Conservation (phyloP, 1,140 invertebrate species). For the Orchestia grillus region DNA sequence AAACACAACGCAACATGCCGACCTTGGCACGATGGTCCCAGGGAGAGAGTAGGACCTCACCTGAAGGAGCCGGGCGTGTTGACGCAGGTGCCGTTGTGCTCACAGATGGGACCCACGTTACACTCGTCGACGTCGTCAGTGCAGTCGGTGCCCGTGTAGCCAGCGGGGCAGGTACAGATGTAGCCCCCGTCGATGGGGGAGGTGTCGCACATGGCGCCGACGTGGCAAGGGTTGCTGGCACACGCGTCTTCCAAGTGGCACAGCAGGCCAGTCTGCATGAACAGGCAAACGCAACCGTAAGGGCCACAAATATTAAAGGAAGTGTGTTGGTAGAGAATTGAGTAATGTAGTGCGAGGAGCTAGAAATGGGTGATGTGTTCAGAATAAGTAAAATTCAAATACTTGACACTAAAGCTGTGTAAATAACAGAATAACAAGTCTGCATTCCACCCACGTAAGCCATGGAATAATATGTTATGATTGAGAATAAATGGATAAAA, state of each 20-base stretch:
- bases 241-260: constrained; percentile 98
- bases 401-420: background rate
- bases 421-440: background rate
- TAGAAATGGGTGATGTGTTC: background rate
- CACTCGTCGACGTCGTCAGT: constrained; percentile 96
- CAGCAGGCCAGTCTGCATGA: constrained; percentile 79
- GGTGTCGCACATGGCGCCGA: constrained; percentile 93
- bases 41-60: constrained; percentile 76
- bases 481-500: background rate
- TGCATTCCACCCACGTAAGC: background rate
- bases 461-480: background rate
- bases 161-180: constrained; percentile 91
- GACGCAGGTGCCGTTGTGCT: constrained; percentile 93
- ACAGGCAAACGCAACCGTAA: background rate
- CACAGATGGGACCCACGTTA: constrained; percentile 91
- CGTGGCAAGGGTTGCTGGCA: constrained; percentile 94
- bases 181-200: constrained; percentile 95
- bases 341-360: background rate
- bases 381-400: background rate
- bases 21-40: too few relatives aligned
- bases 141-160: constrained; percentile 91
- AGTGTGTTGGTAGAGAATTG: background rate
- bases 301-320: background rate
- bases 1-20: too few relatives aligned
- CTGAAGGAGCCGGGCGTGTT: constrained; percentile 94